Evolutionary conservation across 2,797 vertebrate species (phyloP).

Genomic region (Tadarida brasiliensis): DNA sequence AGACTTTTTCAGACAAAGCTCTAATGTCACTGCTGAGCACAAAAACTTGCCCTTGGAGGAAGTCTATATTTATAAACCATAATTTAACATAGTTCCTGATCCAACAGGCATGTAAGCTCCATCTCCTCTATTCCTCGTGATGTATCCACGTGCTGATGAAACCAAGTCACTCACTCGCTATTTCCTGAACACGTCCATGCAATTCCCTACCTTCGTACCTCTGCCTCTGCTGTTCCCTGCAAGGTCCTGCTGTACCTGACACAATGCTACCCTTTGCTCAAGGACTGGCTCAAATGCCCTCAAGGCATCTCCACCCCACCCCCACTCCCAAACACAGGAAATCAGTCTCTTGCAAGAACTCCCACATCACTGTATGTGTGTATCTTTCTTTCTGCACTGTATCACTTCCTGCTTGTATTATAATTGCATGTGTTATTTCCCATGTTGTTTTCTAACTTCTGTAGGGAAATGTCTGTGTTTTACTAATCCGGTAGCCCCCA

Average conservation of each 20-base stretch:
- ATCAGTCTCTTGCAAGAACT: neutral
- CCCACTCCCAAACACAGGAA: neutral
- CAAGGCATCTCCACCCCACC: neutral
- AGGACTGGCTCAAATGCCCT: neutral
- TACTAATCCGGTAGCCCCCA: neutral
- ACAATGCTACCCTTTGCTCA: neutral
- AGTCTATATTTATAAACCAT: neutral
- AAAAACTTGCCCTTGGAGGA: neutral
- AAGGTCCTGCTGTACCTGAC: neutral
- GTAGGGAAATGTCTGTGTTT: neutral
- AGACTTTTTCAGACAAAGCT: neutral
- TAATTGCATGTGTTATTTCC: neutral
- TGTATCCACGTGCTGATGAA: neutral
- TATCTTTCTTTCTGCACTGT: neutral
- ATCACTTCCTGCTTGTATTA: neutral
- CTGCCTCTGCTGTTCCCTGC: neutral
- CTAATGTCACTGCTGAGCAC: neutral
- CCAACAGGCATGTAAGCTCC: neutral
- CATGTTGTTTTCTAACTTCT: neutral
- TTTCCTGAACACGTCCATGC: neutral
- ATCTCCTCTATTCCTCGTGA: neutral
- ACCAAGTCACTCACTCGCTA: neutral
- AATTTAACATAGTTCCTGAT: neutral
- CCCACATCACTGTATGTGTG: neutral
- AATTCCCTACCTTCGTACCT: neutral